Evolutionary conservation across 2,888 invertebrate species (phyloP).

Genomic region (Harpalus rufipes): DNA sequence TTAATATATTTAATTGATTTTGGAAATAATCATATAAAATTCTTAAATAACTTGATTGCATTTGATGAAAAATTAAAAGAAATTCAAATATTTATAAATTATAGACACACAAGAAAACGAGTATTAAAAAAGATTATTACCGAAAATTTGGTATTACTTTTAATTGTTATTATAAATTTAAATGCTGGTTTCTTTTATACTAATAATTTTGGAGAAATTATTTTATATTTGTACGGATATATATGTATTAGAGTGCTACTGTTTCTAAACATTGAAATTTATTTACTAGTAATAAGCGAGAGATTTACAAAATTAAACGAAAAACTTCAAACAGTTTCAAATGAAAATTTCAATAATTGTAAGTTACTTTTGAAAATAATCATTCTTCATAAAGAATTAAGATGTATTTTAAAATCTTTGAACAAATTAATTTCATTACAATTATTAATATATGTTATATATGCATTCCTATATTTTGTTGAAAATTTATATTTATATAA

Average conservation of each 20-base stretch:
- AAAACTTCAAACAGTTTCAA: not conserved
- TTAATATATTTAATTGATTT: not conserved
- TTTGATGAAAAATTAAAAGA: constrained; percentile 1
- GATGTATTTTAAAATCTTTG: not conserved
- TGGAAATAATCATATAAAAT: not conserved
- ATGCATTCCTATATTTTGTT: not conserved
- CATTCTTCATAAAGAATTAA: not conserved
- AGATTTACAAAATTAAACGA: not conserved
- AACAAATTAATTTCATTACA: not conserved
- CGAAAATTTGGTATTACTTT: not conserved
- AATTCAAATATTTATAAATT: not conserved
- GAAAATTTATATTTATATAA: not conserved
- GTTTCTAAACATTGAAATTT: not conserved
- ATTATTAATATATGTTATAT: not conserved
- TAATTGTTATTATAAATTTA: not conserved
- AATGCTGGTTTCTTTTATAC: not conserved
- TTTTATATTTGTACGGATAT: not conserved
- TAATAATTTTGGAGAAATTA: not conserved
- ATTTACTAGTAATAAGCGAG: not conserved
- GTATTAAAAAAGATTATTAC: not conserved
- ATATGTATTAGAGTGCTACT: not conserved
- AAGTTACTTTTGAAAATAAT: not conserved
- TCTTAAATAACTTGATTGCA: not conserved
- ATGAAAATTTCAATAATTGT: not conserved
- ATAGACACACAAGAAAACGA: not conserved